These are phyloP conservation scores for Schizopygopsis pylzovi DNA, from an alignment of 2,797 vertebrate species.

Conservation along the genomic window DNA sequence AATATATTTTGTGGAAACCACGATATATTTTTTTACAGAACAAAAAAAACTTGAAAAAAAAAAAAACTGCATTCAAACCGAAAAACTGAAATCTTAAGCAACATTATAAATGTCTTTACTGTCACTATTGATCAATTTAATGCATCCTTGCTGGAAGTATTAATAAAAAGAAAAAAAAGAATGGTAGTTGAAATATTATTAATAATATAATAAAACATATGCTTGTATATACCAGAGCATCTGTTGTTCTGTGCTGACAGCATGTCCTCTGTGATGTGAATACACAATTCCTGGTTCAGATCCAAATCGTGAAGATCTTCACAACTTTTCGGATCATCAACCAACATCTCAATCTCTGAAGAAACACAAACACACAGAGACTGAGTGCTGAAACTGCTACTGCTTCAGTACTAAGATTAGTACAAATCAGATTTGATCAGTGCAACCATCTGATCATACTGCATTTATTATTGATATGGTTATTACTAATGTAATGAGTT, in stretches of 20 bases:
- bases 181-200: background rate
- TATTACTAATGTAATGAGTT: background rate
- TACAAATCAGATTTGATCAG: background rate
- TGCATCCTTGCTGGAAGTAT: background rate
- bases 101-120: background rate
- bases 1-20: background rate
- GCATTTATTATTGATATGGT: background rate
- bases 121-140: background rate
- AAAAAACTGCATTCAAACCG: background rate
- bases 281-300: slow-evolving; percentile 91
- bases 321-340: slow-evolving; percentile 96
- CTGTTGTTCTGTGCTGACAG: slow-evolving; percentile 90
- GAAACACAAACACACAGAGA: slow-evolving; percentile 18
- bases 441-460: background rate
- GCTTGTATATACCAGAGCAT: slow-evolving; percentile 83
- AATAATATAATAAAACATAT: background rate
- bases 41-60: too few species aligned
- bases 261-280: slow-evolving; percentile 99
- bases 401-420: background rate
- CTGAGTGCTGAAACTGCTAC: background rate
- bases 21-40: background rate
- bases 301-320: slow-evolving; percentile 90
- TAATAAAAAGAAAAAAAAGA: too few species aligned
- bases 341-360: slow-evolving; percentile 97
- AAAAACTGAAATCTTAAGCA: too few species aligned